Percentiles rank a stretch among this genome's conserved stretches.
These are phyloP conservation scores for Arremon aurantiirostris DNA, from an alignment of 2,797 vertebrate genomes.

Conservation along the genomic window DNA sequence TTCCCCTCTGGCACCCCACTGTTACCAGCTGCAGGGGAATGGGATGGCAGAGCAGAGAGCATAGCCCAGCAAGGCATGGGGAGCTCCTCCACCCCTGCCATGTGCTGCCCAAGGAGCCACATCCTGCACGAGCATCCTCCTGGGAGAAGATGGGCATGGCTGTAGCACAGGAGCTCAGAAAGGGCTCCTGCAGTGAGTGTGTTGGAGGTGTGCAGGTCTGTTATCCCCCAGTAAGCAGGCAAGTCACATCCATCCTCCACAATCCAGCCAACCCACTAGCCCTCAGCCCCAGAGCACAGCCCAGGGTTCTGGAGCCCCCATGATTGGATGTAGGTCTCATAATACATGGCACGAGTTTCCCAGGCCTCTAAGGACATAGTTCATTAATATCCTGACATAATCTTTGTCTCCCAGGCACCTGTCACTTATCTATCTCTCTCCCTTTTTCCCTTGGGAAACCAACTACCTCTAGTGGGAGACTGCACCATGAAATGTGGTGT, in stretches of 20 bases:
- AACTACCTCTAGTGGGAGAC: neutral
- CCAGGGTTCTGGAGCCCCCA: neutral
- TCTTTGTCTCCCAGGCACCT: neutral
- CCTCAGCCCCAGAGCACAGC: neutral
- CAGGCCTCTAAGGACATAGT: neutral
- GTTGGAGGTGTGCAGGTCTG: neutral
- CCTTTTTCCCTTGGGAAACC: neutral
- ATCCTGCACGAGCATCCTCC: neutral
- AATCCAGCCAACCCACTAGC: neutral
- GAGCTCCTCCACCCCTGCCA: neutral
- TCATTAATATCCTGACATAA: neutral
- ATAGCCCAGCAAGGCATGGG: neutral
- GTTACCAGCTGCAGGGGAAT: constrained; percentile 44
- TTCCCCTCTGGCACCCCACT: neutral
- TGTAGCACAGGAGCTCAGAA: neutral
- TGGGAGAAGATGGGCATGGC: neutral
- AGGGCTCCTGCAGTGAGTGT: neutral
- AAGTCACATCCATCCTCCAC: neutral
- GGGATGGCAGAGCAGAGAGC: neutral
- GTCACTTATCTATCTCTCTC: neutral
- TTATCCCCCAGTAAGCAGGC: neutral
- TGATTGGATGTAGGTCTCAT: neutral
- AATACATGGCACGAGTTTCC: neutral
- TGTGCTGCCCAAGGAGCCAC: neutral
- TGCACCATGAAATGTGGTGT: neutral